Evolutionary conservation across 2,113 vertebrate genomes (phyloP).

Genomic region (Mastomys coucha): DNA sequence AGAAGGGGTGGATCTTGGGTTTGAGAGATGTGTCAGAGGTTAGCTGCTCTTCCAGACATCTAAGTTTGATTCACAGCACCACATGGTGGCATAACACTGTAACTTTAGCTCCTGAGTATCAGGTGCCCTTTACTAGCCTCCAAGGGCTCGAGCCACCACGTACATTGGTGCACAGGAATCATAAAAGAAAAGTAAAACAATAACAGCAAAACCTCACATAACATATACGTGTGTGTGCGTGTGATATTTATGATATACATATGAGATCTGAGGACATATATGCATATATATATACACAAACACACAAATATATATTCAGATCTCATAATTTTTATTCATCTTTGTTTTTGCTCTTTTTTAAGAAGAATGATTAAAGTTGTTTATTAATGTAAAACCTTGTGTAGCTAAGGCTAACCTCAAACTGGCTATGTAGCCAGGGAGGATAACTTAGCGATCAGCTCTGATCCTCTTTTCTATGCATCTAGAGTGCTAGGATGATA

Average conservation of each 20-base stretch:
- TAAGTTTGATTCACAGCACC: background rate
- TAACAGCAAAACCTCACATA: background rate
- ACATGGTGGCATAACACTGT: background rate
- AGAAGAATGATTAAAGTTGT: background rate
- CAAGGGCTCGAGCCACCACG: too few species aligned
- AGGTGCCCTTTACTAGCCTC: background rate
- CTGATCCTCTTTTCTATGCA: background rate
- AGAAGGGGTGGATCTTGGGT: too few species aligned
- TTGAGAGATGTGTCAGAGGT: background rate
- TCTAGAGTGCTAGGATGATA: background rate
- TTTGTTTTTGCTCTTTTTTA: background rate
- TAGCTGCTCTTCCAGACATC: background rate
- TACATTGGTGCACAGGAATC: background rate
- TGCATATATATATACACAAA: background rate
- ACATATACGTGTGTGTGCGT: background rate
- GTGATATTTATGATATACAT: background rate
- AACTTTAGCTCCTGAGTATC: background rate
- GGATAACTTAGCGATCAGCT: too few species aligned
- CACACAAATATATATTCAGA: background rate
- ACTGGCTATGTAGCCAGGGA: background rate
- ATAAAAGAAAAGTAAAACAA: background rate
- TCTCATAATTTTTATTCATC: constrained; percentile 47
- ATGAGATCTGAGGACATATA: background rate
- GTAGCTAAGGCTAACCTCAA: background rate
- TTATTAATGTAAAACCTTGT: background rate